phyloP scores from a whole-genome alignment of 2,888 invertebrate genomes.

The Eupithecia inturbata region DNA sequence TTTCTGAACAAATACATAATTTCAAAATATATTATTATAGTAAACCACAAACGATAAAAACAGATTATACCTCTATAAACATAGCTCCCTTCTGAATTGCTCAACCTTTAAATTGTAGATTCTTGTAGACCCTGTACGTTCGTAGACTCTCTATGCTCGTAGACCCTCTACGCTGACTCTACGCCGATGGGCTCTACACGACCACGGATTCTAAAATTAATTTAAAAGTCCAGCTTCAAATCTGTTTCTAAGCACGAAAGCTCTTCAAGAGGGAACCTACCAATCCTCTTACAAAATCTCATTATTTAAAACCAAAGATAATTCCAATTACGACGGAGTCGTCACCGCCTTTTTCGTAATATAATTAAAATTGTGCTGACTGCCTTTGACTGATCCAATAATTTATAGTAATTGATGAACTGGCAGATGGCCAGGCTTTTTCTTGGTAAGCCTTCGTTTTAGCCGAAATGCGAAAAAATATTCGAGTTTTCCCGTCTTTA shows the following conservation, averaged over 20 bases:
- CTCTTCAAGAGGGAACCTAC: slow-evolving; percentile 31
- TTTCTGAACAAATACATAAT: too few species aligned
- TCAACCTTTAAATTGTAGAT: too few species aligned
- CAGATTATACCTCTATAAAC: too few species aligned
- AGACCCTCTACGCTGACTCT: not conserved
- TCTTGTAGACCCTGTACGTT: not conserved
- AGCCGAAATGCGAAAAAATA: slow-evolving; percentile 9
- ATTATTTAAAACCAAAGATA: slow-evolving; percentile 74
- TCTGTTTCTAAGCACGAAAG: not conserved
- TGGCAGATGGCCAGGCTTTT: slow-evolving; percentile 35
- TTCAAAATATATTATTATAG: too few species aligned
- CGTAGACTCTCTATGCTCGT: not conserved
- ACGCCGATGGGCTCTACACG: not conserved
- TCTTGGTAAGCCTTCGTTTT: slow-evolving; percentile 19
- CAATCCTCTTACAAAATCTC: slow-evolving; percentile 66
- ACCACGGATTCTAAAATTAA: not conserved
- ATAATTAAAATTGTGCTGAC: slow-evolving; percentile 75
- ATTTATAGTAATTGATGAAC: slow-evolving; percentile 41
- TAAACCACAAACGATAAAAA: not conserved
- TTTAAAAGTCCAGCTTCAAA: slow-evolving; percentile 1
- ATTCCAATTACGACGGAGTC: slow-evolving; percentile 67
- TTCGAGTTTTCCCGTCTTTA: not conserved
- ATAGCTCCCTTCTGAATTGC: too few species aligned
- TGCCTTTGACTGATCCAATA: slow-evolving; percentile 56
- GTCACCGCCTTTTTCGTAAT: slow-evolving; percentile 58